These are phyloP conservation scores for Gymnothorax reevesii DNA, from an alignment of 2,797 vertebrate species.

Conservation along the genomic window DNA sequence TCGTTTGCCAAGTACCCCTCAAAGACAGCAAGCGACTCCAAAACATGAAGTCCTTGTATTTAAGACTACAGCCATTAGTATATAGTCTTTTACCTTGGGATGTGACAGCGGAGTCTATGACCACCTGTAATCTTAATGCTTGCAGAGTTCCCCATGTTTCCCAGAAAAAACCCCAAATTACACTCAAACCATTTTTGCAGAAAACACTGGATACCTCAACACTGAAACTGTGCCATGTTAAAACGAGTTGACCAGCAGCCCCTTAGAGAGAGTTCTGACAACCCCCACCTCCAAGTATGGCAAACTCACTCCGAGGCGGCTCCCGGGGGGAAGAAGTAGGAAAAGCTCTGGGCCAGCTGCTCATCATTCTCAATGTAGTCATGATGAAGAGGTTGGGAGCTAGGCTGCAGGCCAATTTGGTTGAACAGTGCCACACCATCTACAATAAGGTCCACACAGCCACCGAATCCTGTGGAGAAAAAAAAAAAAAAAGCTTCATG, in stretches of 20 bases:
- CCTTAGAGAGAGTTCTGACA: not conserved
- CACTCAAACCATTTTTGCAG: not conserved
- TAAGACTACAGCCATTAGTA: slow-evolving; percentile 43
- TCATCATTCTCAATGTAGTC: slow-evolving; percentile 74
- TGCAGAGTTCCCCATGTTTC: not conserved
- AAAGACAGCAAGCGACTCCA: slow-evolving; percentile 85
- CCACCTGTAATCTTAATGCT: not conserved
- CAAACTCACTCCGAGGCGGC: slow-evolving; percentile 82
- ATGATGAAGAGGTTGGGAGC: slow-evolving; percentile 74
- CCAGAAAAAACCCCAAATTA: not conserved
- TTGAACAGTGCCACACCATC: slow-evolving; percentile 75
- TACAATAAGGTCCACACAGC: slow-evolving; percentile 81
- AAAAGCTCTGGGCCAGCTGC: slow-evolving; percentile 81
- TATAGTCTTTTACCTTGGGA: not conserved
- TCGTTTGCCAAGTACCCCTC: slow-evolving; percentile 50
- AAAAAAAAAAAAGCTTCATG: not conserved
- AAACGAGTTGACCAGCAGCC: not conserved
- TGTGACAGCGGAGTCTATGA: not conserved
- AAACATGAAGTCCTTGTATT: slow-evolving; percentile 36
- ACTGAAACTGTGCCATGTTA: not conserved
- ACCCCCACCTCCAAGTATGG: not conserved
- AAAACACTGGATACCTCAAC: not conserved
- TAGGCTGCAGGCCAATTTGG: slow-evolving; percentile 69
- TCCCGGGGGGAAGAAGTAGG: slow-evolving; percentile 82
- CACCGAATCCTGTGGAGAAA: slow-evolving; percentile 74